Base-by-base conservation (phyloP, 2,888 invertebrate species). In the Zaprionus lineosus region DNA sequence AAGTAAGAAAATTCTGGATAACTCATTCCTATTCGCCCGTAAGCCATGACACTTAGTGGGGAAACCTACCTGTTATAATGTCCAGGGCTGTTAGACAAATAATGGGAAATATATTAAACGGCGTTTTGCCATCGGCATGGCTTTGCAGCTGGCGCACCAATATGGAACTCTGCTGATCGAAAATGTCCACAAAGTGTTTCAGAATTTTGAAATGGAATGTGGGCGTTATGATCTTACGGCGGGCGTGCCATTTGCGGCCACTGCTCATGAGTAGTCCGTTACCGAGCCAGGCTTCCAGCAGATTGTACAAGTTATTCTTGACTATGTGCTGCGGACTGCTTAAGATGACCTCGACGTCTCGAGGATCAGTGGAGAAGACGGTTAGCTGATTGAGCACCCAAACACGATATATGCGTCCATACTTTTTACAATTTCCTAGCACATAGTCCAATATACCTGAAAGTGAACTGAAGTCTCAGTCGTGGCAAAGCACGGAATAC, bases 151-250 rank as follows among this genome's bases (percentile, higher is more conserved):
- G 92, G 0, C 92, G 86, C 0, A 92, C 87, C 70, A 95, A 89
- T 12, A 93, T 90, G 14, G 89, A 87, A 15, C 92, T 91, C 65
- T 94, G 93, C 62, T 92, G 92, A 74, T 94, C 92, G 85, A 95
- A 95, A 0, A 94, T 92, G 2, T 93, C 93, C 7, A 94, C 88
- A 87, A 95, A 95, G 74, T 94, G 92, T 84, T 94, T 93, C 28
- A 95, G 88, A 47, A 95, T 95, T 81, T 94, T 93, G 86, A 95
- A 95, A 88, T 95, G 95, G 86, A 95, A 95, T 0, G 95, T 92
- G 1, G 95, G 95, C 18, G 82, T 86, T 56, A 95, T 89, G 59
- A 95, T 92, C 87, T 94, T 94, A 12, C 95, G 91, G 18, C 93
- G 91, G 0, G 90, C 89, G 74, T 91, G 92, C 95, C 95, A 96